Evolutionary conservation across 2,888 invertebrate species (phyloP).

Genomic region (Thecocarcelia acutangulata): DNA sequence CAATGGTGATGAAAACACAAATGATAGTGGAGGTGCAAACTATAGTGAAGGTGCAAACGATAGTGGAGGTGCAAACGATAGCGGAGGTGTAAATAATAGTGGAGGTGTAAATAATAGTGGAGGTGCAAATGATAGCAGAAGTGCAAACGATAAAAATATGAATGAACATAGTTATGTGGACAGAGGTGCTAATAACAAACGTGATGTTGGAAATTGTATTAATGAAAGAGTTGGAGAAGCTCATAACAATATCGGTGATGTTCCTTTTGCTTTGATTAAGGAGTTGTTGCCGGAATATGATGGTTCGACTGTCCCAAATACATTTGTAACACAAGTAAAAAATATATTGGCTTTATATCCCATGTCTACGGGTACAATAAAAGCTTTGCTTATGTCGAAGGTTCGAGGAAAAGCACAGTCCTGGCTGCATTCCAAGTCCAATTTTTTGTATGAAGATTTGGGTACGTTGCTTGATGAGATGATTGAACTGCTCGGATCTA

Average conservation of each 20-base stretch:
- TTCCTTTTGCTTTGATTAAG: conserved; percentile 18
- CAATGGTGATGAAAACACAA: no score
- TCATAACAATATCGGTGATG: no score
- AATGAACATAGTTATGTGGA: neutral
- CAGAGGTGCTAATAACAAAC: neutral
- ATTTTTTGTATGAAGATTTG: conserved; percentile 47
- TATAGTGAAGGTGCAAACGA: no score
- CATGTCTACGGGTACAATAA: conserved; percentile 3
- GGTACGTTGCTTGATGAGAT: conserved; percentile 34
- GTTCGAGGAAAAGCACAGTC: conserved; percentile 41
- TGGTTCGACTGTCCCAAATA: neutral
- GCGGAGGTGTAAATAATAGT: no score
- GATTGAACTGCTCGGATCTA: conserved; percentile 29
- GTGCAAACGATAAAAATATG: neutral
- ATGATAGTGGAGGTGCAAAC: no score
- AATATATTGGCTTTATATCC: conserved; percentile 9
- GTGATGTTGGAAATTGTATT: neutral
- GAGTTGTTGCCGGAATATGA: conserved; percentile 36
- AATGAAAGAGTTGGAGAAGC: no score
- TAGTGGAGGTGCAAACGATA: no score
- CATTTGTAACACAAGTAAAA: conserved; percentile 20
- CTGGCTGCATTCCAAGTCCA: conserved; percentile 58
- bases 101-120: neutral
- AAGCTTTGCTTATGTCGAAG: conserved; percentile 22
- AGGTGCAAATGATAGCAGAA: neutral